Base-by-base conservation (phyloP, 1,140 invertebrate genomes). In the Steinernema feltiae region DNA sequence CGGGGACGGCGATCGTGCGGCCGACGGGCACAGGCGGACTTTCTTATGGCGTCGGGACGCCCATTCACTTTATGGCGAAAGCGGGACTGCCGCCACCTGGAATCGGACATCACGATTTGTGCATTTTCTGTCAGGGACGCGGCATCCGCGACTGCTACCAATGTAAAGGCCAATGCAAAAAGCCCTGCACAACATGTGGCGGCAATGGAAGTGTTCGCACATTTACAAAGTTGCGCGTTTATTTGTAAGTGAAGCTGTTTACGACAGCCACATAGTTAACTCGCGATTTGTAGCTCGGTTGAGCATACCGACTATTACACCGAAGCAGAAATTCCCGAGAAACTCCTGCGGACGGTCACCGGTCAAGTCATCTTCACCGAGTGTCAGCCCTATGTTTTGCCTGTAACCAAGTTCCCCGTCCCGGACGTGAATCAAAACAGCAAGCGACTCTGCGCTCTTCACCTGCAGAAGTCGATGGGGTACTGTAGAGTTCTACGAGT, bases 51-150 rank as follows among this genome's bases (percentile, higher is more conserved):
- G 80, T 83, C 1, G 84, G 84, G 27, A 85, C 84, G 1, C 84
- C 84, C 0, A 84, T 86, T 31, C 85, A 85, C 72, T 85, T 85
- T 74, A 86, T 86, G 85, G 81, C 80, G 0, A 85, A 86, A 48
- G 84, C 84, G 3, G 84, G 84, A 17, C 80, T 85, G 12, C 84
- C 84, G 32, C 84, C 84, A 18, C 84, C 84, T 31, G 84, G 84
- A 72, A 83, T 85, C 32, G 85, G 84, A 27, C 77, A 81, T 15
- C 84, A 86, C 48, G 84, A 85, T 75, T 46, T 85, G n/a, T 85
- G 84, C 76, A 80, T 86, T 48, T 83, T 84, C 72, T 85, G 84
- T 69, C 83, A 86, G 30, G 80, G 81, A 24, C 30, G 82, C 17
- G 84, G 85, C n/a, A 81, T 85, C 17, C 77, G 79, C 21, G 84